These are phyloP conservation scores for Sebastes schlegelii DNA, from an alignment of 2,113 vertebrate species.

Conservation along the genomic window DNA sequence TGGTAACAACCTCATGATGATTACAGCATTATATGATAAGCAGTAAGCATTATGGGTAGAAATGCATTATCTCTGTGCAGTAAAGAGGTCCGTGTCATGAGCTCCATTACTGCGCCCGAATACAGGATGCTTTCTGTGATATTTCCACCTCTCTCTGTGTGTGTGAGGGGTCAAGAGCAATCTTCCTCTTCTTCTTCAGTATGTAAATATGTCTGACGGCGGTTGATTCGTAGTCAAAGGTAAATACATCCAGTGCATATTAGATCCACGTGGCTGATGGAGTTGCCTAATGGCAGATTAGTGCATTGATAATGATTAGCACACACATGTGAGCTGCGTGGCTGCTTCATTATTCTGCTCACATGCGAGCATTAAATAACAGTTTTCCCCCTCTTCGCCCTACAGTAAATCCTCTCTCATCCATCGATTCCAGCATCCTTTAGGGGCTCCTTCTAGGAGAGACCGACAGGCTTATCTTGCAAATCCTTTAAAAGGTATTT, in stretches of 20 bases:
- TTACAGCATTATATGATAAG: conserved; percentile 32
- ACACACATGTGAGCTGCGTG: conserved; percentile 55
- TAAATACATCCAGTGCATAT: conserved; percentile 39
- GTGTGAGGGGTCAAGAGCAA: conserved; percentile 26
- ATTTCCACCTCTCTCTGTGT: conserved; percentile 10
- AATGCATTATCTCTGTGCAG: conserved; percentile 26
- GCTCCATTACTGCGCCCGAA: conserved; percentile 1
- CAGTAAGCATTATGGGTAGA: conserved; percentile 22
- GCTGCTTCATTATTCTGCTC: conserved; percentile 75
- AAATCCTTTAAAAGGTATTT: conserved; percentile 83
- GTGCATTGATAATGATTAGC: conserved; percentile 70
- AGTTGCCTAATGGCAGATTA: conserved; percentile 74
- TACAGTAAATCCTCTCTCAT: conserved; percentile 80
- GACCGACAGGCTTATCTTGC: conserved; percentile 77
- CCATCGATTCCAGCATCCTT: conserved; percentile 79
- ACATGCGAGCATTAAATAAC: conserved; percentile 74
- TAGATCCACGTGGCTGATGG: conserved; percentile 54
- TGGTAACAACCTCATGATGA: conserved; percentile 15
- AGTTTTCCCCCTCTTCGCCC: conserved; percentile 56
- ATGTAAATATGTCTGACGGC: conserved; percentile 38
- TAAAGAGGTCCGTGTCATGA: conserved; percentile 15
- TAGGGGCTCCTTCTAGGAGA: conserved; percentile 60
- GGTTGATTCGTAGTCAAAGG: conserved; percentile 27
- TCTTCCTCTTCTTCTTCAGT: neutral
- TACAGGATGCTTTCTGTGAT: conserved; percentile 18